phyloP scores from a whole-genome alignment of 2,888 invertebrate species.

The Eupithecia subumbrata region DNA sequence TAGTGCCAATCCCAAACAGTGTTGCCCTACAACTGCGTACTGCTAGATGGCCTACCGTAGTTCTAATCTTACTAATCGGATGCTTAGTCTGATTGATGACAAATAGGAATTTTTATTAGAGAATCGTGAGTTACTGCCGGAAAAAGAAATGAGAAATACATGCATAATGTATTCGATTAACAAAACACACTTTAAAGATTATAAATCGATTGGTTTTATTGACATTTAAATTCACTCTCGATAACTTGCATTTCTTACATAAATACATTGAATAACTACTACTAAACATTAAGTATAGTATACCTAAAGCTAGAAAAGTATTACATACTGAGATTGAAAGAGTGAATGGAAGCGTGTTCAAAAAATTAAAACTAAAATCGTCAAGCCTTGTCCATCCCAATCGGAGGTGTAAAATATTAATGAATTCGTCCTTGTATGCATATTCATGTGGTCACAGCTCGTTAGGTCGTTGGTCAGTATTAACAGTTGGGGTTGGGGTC shows the following conservation, averaged over 20 bases:
- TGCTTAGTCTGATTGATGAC: constrained; percentile 15
- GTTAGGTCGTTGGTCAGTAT: constrained; percentile 80
- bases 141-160: constrained; percentile 2
- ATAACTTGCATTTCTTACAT: neutral
- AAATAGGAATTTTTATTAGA: constrained; percentile 10
- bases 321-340: neutral
- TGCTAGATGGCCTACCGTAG: constrained; percentile 5
- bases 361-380: constrained; percentile 13
- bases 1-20: constrained; percentile 24
- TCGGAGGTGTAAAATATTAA: constrained; percentile 64
- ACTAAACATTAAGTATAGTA: neutral
- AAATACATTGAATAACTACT: neutral
- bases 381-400: constrained; percentile 29
- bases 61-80: constrained; percentile 5
- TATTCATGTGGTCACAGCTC: constrained; percentile 80
- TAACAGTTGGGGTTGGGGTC: constrained; percentile 58
- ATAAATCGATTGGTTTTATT: constrained; percentile 11
- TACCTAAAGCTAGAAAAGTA: neutral
- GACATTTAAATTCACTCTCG: neutral
- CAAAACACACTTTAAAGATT: constrained; percentile 5
- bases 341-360: neutral
- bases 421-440: constrained; percentile 74
- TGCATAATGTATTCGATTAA: constrained; percentile 10
- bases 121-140: constrained; percentile 3
- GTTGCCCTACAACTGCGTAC: constrained; percentile 10